Base-by-base conservation (phyloP, 2,888 invertebrate species). In the Dichetophora obliterata region DNA sequence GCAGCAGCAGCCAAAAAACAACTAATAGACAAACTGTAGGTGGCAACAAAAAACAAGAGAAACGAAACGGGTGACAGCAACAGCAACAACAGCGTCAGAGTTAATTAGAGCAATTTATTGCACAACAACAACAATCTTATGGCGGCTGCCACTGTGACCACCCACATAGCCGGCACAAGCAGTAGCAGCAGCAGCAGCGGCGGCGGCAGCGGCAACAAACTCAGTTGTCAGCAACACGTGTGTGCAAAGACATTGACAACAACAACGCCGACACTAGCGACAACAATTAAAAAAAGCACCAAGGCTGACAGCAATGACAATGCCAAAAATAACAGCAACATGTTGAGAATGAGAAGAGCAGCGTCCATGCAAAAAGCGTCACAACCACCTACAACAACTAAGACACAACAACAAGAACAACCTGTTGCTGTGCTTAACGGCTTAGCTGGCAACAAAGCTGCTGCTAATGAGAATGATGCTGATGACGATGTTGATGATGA, bases 81-180 rank as follows among this genome's bases (percentile, higher is more conserved):
- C 14, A 16, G 65, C 54, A 70, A 71, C 31, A 70, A 71, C 66
- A 74, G 34, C 43, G 48, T 72, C 61, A 43, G 57, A 66, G 27
- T 71, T 71, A 54, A 74, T 77, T 72, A 59, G 73, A 73, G 37
- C 59, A 77, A 73, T 66, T 76, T 73, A 34, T 50, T 73, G 72
- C 72, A 72, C 68, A 76, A 65, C 24, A 57, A 37, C 37, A 61
- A 8, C 57, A n/a, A 24, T 5, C 22, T 27, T 80, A 85, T 85
- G 86, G 85, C 85, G 68, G 83, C 82, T 63, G 84, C 84, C 75
- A 84, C 83, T 74, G 81, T 84, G 70, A 83, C 83, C 80, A 80
- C 84, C 70, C 84, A 83, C 77, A 74, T 84, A 19, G 68, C 52
- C 48, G 73, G 57, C 69, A 70, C 19, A 43, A 54, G 24, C 50